Percentiles rank a stretch among this genome's conserved stretches.
Conservation (phyloP, 2,888 invertebrate species). For the Antheraea assamensis region DNA sequence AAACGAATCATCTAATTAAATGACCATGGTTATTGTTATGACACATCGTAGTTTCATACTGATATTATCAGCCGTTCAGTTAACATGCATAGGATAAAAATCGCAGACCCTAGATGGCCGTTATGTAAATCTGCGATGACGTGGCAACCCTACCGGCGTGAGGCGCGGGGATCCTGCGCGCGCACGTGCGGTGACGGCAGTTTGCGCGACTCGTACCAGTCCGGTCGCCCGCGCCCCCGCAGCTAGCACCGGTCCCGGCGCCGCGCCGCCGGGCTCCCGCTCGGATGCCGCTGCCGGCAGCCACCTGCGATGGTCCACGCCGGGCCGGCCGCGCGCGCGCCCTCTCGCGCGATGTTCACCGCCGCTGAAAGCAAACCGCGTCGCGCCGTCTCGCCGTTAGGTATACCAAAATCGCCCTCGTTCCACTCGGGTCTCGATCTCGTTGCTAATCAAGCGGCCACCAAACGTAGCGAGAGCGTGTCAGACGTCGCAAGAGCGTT, state of each 20-base stretch:
- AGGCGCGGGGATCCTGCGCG: slow-evolving; percentile 42
- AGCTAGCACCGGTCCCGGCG: slow-evolving; percentile 75
- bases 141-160: slow-evolving; percentile 58
- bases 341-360: slow-evolving; percentile 79
- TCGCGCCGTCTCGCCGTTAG: slow-evolving; percentile 83
- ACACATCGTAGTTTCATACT: background rate
- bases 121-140: slow-evolving; percentile 29
- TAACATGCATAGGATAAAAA: background rate
- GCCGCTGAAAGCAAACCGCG: slow-evolving; percentile 78
- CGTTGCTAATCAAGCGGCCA: slow-evolving; percentile 84
- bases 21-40: background rate
- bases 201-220: slow-evolving; percentile 61
- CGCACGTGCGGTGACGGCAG: slow-evolving; percentile 45
- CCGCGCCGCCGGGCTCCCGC: slow-evolving; percentile 75
- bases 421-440: slow-evolving; percentile 93
- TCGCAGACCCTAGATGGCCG: slow-evolving; percentile 23
- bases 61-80: slow-evolving; percentile 32
- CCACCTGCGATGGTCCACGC: slow-evolving; percentile 82
- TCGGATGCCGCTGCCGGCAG: slow-evolving; percentile 81
- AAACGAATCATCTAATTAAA: background rate
- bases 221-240: slow-evolving; percentile 76
- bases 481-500: slow-evolving; percentile 78
- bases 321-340: slow-evolving; percentile 81
- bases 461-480: slow-evolving; percentile 75
- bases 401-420: slow-evolving; percentile 93